Evolutionary conservation across 2,888 invertebrate species (phyloP).

Genomic region (Caenorhabditis macrosperma): DNA sequence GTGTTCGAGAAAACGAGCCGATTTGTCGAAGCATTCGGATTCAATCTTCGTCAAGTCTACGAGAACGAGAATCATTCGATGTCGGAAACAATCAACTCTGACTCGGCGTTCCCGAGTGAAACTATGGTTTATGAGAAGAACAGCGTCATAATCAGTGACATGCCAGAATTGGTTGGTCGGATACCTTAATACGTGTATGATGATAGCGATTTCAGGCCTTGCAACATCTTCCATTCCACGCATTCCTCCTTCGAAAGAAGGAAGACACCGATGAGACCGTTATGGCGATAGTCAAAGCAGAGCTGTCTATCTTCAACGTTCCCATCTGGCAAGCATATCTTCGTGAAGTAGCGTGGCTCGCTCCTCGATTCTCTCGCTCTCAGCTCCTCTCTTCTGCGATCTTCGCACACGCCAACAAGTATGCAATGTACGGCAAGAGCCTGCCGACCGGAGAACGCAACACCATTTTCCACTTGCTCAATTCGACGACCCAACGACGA

Average conservation of each 20-base stretch:
- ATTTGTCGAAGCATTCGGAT: slow-evolving; percentile 33
- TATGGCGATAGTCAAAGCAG: slow-evolving; percentile 62
- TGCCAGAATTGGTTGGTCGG: too few species aligned
- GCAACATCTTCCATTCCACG: slow-evolving; percentile 61
- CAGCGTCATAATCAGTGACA: slow-evolving; percentile 48
- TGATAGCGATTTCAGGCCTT: too few species aligned
- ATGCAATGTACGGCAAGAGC: slow-evolving; percentile 36
- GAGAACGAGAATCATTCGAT: slow-evolving; percentile 20
- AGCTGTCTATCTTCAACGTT: slow-evolving; percentile 67
- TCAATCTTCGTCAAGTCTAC: slow-evolving; percentile 10
- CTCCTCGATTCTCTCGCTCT: slow-evolving; percentile 51
- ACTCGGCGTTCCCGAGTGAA: slow-evolving; percentile 6
- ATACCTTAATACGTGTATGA: too few species aligned
- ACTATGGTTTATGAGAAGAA: slow-evolving; percentile 51
- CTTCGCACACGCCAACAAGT: slow-evolving; percentile 56
- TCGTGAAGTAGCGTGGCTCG: slow-evolving; percentile 53
- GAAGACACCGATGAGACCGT: slow-evolving; percentile 54
- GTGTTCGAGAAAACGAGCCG: slow-evolving; percentile 28
- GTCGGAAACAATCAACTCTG: neutral
- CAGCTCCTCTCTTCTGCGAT: slow-evolving; percentile 58
- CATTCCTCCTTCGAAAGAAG: slow-evolving; percentile 58
- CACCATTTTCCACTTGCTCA: slow-evolving; percentile 47
- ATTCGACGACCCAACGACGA: slow-evolving; percentile 28
- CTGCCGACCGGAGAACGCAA: slow-evolving; percentile 36
- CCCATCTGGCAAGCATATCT: slow-evolving; percentile 58